A percentile compares a stretch with the other conserved stretches of the same genome.
Conservation (phyloP, 2,797 vertebrate species). For the Cephalopachus bancanus region DNA sequence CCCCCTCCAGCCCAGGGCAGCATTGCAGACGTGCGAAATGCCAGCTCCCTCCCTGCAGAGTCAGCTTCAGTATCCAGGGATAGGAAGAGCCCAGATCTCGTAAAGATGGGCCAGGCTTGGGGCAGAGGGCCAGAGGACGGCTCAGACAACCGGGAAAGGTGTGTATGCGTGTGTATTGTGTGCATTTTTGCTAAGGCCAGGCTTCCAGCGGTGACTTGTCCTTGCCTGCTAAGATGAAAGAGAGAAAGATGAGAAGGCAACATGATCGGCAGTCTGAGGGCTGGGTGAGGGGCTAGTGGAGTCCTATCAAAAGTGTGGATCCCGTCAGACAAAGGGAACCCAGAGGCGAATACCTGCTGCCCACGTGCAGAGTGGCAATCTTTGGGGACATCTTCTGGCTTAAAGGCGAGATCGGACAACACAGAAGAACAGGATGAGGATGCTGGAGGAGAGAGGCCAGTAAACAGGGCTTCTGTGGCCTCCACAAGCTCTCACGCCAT, state of each 20-base stretch:
- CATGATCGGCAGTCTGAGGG: not conserved
- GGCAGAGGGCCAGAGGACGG: conserved; percentile 59
- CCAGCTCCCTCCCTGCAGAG: not conserved
- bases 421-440: not conserved
- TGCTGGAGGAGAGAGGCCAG: not conserved
- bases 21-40: not conserved
- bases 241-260: conserved; percentile 23
- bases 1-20: conserved; percentile 44
- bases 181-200: not conserved
- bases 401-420: not conserved
- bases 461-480: not conserved
- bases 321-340: not conserved
- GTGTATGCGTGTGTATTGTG: not conserved
- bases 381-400: not conserved
- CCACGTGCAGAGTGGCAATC: not conserved
- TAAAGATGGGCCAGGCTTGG: conserved; percentile 65
- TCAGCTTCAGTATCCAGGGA: not conserved
- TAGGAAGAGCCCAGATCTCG: conserved; percentile 21
- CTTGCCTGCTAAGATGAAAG: conserved; percentile 69
- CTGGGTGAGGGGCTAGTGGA: not conserved
- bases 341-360: not conserved
- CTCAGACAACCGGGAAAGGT: conserved; percentile 39
- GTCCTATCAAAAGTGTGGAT: not conserved
- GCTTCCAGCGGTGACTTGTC: conserved; percentile 49
- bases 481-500: not conserved